Percentiles rank a stretch among this genome's conserved stretches.
Evolutionary conservation across 2,113 vertebrate species (phyloP).

Genomic region (Ammodytes dubius): DNA sequence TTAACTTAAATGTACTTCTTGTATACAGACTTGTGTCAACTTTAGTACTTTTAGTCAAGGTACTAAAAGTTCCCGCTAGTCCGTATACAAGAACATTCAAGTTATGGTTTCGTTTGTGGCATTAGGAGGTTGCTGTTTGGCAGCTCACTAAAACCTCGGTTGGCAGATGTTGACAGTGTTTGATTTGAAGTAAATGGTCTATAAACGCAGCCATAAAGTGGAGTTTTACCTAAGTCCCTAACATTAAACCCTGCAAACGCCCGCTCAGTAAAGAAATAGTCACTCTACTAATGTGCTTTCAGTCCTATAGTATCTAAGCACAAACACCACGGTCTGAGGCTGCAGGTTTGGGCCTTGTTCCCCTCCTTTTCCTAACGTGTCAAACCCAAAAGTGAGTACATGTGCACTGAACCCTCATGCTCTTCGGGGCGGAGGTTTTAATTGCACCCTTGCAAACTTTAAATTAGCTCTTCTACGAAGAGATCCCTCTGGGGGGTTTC

Average conservation of each 20-base stretch:
- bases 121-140: background rate
- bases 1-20: too few relatives aligned
- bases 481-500: slow-evolving; percentile 40
- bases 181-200: slow-evolving; percentile 12
- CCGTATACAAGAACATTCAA: too few relatives aligned
- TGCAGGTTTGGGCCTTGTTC: slow-evolving; percentile 16
- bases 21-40: too few relatives aligned
- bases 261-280: slow-evolving; percentile 9
- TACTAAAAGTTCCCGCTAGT: too few relatives aligned
- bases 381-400: slow-evolving; percentile 5
- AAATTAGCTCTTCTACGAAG: slow-evolving; percentile 55
- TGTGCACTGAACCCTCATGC: slow-evolving; percentile 17
- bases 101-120: background rate
- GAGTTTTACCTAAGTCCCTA: slow-evolving; percentile 8
- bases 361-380: slow-evolving; percentile 3
- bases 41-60: too few relatives aligned
- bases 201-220: slow-evolving; percentile 14
- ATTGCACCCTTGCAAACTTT: slow-evolving; percentile 69
- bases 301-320: slow-evolving; percentile 21
- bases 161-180: slow-evolving; percentile 18
- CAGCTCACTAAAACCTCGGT: background rate
- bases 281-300: slow-evolving; percentile 10
- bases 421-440: slow-evolving; percentile 53
- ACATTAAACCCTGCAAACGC: slow-evolving; percentile 8
- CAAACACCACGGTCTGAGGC: background rate